Percentiles rank a stretch among this genome's conserved stretches.
These are phyloP conservation scores for Phalacrocorax carbo DNA, from an alignment of 2,113 vertebrate genomes.

Conservation along the genomic window DNA sequence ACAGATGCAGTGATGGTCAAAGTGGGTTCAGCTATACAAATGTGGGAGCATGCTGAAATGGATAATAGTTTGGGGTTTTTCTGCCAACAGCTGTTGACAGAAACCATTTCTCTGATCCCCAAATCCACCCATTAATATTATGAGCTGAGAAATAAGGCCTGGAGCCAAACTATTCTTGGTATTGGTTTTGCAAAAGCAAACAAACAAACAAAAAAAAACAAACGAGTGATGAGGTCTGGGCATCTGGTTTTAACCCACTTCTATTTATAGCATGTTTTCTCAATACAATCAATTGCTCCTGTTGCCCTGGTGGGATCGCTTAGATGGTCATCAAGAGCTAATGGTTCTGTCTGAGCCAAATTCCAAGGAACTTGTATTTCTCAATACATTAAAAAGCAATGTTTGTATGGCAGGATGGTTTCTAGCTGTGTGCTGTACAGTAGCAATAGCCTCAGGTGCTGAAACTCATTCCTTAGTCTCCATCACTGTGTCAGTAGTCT, in stretches of 20 bases:
- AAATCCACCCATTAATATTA: slow-evolving; percentile 43
- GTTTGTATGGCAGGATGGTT: not conserved
- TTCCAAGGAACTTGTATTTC: not conserved
- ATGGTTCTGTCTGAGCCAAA: not conserved
- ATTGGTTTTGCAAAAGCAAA: slow-evolving; percentile 62
- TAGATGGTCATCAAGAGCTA: not conserved
- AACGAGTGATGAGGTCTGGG: slow-evolving; percentile 42
- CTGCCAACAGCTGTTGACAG: slow-evolving; percentile 33
- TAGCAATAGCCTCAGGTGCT: not conserved
- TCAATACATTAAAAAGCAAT: not conserved
- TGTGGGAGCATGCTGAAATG: not conserved
- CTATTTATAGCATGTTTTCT: slow-evolving; percentile 40
- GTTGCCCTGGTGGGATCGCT: not conserved
- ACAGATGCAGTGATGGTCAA: not conserved
- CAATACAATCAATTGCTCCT: not conserved
- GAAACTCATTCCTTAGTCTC: not conserved
- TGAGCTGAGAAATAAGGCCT: slow-evolving; percentile 52
- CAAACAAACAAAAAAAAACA: not conserved
- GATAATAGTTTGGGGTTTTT: slow-evolving; percentile 7
- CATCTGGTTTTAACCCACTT: slow-evolving; percentile 40
- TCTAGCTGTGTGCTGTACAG: not conserved
- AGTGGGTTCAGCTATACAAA: not conserved
- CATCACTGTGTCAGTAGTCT: not conserved
- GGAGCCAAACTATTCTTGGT: slow-evolving; percentile 55
- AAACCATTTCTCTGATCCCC: slow-evolving; percentile 27